Evolutionary conservation across 2,888 invertebrate genomes (phyloP), one percentile per base, ranked within the genome.

Genomic region (Keiferia lycopersicella): DNA sequence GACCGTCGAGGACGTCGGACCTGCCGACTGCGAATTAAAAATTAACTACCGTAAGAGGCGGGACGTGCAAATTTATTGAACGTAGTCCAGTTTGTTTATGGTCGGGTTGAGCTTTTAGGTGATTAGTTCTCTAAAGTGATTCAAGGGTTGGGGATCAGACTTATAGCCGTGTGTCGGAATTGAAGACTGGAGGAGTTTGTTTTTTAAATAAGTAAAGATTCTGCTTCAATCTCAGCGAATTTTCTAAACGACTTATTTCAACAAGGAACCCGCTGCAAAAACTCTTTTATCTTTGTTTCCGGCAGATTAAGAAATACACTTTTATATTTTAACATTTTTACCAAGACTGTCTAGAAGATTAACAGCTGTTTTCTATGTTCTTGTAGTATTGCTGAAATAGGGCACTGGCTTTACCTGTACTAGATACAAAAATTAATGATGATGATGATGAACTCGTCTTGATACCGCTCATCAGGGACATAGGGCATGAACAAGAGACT

Each of bases 11-110:
- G 76, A 69, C 75, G 72, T 69, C 76, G 79, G 87, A 86, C 86
- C 79, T 82, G 81, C 72, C 77, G 82, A 79, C 76, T 79, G 70
- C 69, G 84, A 84, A 86, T 89, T 89, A 88, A 88, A 88, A 87
- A 88, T 89, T 86, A 84, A 88, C 78, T 75, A 74, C 73, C 71
- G 75, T 73, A 78, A 80, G 80, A 74, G 75, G 75, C 69, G 69
- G 70, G 78, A 81, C 77, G 77, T 77, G 74, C 70, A 74, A 80
- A 86, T 88, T 87, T 87, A 89, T 88, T 71, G 83, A 72, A 72
- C 66, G 69, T 74, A 73, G 81, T 76, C 75, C 72, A 73, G 78
- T 81, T 83, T 84, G 82, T 88, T 87, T 85, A 86, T 82, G 80
- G 81, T 75, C 69, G 76, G 78, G 66, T 68, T 66, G 67, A 68